phyloP scores from a whole-genome alignment of 1,140 invertebrate species.

The Conus ventricosus region DNA sequence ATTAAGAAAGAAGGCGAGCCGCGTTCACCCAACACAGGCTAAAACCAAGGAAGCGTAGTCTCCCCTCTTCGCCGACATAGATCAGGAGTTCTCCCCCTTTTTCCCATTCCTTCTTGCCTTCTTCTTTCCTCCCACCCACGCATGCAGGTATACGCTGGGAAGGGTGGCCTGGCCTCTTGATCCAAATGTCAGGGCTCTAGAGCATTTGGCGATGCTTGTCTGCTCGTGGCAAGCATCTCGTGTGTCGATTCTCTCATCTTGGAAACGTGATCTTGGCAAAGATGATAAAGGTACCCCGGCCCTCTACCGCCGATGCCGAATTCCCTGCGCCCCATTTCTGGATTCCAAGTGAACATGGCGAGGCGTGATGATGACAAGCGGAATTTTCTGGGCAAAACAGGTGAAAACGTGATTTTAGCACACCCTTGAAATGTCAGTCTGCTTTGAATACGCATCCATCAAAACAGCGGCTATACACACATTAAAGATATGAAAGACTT shows the following conservation, averaged over 20 bases:
- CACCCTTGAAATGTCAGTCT: neutral
- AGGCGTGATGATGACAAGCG: neutral
- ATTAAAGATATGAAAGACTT: too few species aligned
- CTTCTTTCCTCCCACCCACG: neutral
- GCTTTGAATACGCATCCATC: too few species aligned
- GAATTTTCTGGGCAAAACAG: neutral
- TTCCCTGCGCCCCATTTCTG: neutral
- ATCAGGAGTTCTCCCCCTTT: neutral
- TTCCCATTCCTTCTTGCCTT: neutral
- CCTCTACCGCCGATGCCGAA: neutral
- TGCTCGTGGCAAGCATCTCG: neutral
- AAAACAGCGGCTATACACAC: too few species aligned
- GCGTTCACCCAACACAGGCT: too few species aligned
- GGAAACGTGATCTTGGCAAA: neutral
- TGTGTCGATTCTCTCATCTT: slow-evolving; percentile 9
- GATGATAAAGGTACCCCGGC: neutral
- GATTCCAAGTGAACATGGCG: neutral
- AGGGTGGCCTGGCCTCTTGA: neutral
- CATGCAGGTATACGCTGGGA: neutral
- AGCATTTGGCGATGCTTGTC: slow-evolving; percentile 3
- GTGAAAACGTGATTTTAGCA: neutral
- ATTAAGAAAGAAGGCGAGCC: too few species aligned
- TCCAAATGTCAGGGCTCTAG: slow-evolving; percentile 18
- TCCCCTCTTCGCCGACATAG: neutral
- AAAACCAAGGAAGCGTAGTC: too few species aligned